Evolutionary conservation across 2,113 vertebrate species (phyloP), one percentile per base, ranked within the genome.

Genomic region (Gambusia holbrooki): DNA sequence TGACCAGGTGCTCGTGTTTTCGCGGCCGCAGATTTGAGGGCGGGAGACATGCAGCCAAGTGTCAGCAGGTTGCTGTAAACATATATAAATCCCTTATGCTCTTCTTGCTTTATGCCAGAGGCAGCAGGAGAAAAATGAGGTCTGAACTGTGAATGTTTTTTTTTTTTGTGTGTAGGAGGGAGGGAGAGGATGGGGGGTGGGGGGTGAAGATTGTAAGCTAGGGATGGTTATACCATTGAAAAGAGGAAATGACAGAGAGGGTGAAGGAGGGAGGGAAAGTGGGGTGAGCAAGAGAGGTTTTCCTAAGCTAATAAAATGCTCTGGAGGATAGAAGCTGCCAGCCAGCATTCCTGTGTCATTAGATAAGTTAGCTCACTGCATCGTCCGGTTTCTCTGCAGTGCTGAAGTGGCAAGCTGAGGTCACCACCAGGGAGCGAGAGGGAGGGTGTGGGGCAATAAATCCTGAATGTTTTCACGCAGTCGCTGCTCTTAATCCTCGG

Each of bases 261-360:
- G 73, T 80, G 83, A 87, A 79, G 83, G 80, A 82, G 86, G 87
- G 79, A 79, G 86, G 88, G 79, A 80, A 89, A 81, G 72, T 84
- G 72, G 85, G 90, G 92, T 80, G 88, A 90, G 87, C 79, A 37
- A 83, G 77, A 87, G 85, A 87, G 81, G 82, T 90, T 92, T 37
- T 90, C 89, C 90, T 92, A 77, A 87, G 90, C 91, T 89, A 93
- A 93, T 92, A 90, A 93, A 93, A 93, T 91, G 85, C 84, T 92
- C 66, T 67, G 83, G 89, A 85, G 90, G 84, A 84, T 88, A 81
- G 83, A 92, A 87, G 91, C 90, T 93, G 90, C 91, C 92, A 92
- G 90, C 89, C 85, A 90, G 89, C 92, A 94, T 94, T 94, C 91
- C 92, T 92, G 88, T 92, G 88, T 89, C 90, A 92, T 94, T 94